Evolutionary conservation across 2,113 vertebrate genomes (phyloP).

Genomic region (Oreocharis arfaki): DNA sequence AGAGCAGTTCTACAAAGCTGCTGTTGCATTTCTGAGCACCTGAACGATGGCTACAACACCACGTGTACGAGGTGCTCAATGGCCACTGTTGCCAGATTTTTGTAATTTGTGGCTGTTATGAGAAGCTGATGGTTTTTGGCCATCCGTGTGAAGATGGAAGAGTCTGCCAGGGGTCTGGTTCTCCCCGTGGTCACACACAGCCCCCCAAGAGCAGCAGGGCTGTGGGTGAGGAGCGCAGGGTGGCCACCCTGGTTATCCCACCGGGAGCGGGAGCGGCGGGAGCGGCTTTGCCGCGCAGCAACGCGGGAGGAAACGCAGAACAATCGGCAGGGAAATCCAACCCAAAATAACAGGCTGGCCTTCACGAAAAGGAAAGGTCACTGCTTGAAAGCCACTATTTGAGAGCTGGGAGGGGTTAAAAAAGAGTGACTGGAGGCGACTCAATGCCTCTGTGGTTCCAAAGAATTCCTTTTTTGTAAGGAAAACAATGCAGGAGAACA

Average conservation of each 20-base stretch:
- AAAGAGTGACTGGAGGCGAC: background rate
- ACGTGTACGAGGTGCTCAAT: rapidly evolving
- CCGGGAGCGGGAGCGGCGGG: background rate
- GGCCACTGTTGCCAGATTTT: background rate
- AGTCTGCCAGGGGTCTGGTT: background rate
- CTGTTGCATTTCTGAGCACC: background rate
- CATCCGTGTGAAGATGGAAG: rapidly evolving
- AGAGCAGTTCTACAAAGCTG: background rate
- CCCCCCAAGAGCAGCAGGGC: background rate
- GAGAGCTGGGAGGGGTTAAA: background rate
- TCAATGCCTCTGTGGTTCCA: background rate
- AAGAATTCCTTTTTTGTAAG: conserved; percentile 12
- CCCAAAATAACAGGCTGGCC: conserved; percentile 31
- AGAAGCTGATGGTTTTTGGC: background rate
- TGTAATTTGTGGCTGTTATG: rapidly evolving
- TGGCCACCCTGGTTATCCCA: background rate
- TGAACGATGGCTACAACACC: no score
- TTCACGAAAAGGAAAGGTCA: conserved; percentile 13
- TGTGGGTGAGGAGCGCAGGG: background rate
- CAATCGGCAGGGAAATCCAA: conserved; percentile 55
- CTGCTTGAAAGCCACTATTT: background rate
- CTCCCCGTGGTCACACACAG: background rate
- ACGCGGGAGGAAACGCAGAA: background rate
- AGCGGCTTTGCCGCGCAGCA: background rate
- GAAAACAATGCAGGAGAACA: conserved; percentile 25